A percentile compares a stretch with the other conserved stretches of the same genome.
These are phyloP conservation scores for Eira barbara DNA, from an alignment of 2,113 vertebrate species.

Conservation along the genomic window DNA sequence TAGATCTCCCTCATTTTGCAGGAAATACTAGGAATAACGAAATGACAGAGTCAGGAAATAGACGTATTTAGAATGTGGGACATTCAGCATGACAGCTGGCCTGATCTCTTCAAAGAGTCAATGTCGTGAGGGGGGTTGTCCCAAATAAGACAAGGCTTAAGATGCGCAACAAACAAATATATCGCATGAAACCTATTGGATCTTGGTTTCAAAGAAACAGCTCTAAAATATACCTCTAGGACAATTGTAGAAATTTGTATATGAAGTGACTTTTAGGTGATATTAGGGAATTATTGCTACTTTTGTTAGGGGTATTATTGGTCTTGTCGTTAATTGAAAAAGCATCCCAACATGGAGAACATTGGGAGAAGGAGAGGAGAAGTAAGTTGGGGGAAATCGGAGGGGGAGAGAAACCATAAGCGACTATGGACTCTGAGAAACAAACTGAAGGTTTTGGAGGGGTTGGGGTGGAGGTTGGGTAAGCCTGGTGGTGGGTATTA, in stretches of 20 bases:
- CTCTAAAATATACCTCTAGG: background rate
- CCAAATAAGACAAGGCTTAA: background rate
- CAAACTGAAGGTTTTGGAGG: too few species aligned
- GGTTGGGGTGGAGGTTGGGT: too few species aligned
- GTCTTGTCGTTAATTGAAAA: background rate
- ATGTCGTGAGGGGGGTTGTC: background rate
- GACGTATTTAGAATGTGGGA: background rate
- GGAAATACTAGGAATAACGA: background rate
- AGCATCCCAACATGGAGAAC: background rate
- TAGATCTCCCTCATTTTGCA: background rate
- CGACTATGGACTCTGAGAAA: too few species aligned
- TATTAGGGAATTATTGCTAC: background rate
- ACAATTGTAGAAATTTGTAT: constrained; percentile 40
- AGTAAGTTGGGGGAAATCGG: too few species aligned
- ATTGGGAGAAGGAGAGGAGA: too few species aligned
- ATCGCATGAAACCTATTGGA: background rate
- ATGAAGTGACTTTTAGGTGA: constrained; percentile 33
- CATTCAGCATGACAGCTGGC: background rate
- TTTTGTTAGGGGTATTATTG: constrained; percentile 25
- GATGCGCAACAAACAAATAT: background rate
- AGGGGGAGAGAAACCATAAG: too few species aligned
- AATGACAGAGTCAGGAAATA: background rate
- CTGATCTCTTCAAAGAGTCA: constrained; percentile 4
- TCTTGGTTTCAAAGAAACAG: constrained; percentile 9
- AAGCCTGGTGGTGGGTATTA: too few species aligned